Evolutionary conservation across 2,888 invertebrate genomes (phyloP).

Genomic region (Vandiemenella viatica): DNA sequence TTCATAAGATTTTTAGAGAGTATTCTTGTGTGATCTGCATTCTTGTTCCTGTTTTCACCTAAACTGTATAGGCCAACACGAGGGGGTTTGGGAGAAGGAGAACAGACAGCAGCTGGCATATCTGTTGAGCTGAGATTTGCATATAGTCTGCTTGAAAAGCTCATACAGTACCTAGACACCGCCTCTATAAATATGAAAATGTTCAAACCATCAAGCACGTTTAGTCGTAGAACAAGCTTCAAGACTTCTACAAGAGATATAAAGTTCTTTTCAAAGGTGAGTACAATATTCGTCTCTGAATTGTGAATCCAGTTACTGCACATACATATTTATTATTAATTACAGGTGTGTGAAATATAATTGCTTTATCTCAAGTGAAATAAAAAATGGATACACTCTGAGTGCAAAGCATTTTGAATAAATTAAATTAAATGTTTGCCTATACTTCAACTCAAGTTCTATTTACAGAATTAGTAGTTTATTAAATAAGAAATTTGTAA

Average conservation of each 20-base stretch:
- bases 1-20: neutral
- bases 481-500: too few species aligned
- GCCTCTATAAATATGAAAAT: slow-evolving; percentile 95
- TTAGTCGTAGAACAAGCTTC: slow-evolving; percentile 80
- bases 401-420: too few species aligned
- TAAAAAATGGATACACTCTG: too few species aligned
- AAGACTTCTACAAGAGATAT: slow-evolving; percentile 93
- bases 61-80: slow-evolving; percentile 8
- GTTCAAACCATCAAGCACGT: slow-evolving; percentile 86
- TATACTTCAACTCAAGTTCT: too few species aligned
- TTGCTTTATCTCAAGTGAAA: neutral
- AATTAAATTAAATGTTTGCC: too few species aligned
- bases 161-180: slow-evolving; percentile 90
- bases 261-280: slow-evolving; percentile 95
- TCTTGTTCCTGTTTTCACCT: neutral
- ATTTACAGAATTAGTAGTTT: too few species aligned
- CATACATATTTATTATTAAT: neutral
- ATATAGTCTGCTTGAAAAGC: slow-evolving; percentile 88
- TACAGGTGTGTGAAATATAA: neutral
- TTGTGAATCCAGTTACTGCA: neutral
- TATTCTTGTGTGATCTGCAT: neutral
- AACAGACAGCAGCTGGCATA: slow-evolving; percentile 61
- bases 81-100: slow-evolving; percentile 43
- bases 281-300: neutral
- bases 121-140: slow-evolving; percentile 90